These are phyloP conservation scores for Seriola aureovittata DNA, from an alignment of 2,113 vertebrate species.

Conservation along the genomic window DNA sequence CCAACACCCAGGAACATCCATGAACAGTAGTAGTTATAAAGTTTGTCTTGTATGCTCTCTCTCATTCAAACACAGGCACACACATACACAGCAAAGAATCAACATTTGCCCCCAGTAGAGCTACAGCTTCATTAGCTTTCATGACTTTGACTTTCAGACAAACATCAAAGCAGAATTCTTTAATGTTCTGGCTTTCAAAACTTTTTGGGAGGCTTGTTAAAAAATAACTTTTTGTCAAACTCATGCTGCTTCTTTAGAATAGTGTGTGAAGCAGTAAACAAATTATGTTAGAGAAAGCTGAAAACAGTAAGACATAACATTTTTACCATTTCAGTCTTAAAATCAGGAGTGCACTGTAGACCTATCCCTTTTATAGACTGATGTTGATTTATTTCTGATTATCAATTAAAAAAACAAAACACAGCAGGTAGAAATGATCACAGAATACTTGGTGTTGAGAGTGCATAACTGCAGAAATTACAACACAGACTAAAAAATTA, in stretches of 20 bases:
- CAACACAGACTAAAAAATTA: not conserved
- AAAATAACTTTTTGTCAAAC: not conserved
- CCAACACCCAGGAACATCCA: conserved; percentile 54
- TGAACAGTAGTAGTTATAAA: conserved; percentile 31
- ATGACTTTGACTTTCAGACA: conserved; percentile 15
- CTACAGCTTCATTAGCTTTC: conserved; percentile 2
- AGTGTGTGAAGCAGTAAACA: not conserved
- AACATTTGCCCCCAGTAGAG: not conserved
- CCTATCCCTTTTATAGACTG: not conserved
- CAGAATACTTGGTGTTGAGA: not conserved
- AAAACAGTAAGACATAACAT: not conserved
- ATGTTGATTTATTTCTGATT: not conserved
- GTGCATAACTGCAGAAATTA: not conserved
- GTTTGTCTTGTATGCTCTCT: conserved; percentile 7
- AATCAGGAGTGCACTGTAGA: not conserved
- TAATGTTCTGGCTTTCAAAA: not conserved
- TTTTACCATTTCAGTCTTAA: not conserved
- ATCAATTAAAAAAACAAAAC: not conserved
- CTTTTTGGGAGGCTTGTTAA: not conserved
- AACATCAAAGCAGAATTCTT: conserved; percentile 27
- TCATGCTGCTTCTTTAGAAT: not conserved
- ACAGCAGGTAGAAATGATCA: too few species aligned
- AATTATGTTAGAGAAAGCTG: not conserved
- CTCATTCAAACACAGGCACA: conserved; percentile 20
- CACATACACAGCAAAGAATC: conserved; percentile 13